Conservation (phyloP, 2,888 invertebrate genomes). For the Andrena bicolor region DNA sequence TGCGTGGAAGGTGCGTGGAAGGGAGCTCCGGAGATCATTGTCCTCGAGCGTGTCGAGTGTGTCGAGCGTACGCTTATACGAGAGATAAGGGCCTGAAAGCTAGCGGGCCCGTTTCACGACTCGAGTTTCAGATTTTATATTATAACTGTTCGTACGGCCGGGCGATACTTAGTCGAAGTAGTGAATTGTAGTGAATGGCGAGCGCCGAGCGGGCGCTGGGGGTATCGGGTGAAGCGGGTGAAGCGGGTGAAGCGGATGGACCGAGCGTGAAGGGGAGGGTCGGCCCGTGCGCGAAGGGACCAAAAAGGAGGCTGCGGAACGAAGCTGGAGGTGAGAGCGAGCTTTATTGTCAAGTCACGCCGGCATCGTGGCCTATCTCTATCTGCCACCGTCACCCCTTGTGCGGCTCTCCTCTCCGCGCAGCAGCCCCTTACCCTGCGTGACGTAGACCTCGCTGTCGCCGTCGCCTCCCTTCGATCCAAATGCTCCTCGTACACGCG, state of each 20-base stretch:
- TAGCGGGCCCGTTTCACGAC: slow-evolving; percentile 50
- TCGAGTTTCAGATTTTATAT: slow-evolving; percentile 65
- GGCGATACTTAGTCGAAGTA: too few species aligned
- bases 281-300: slow-evolving; percentile 42
- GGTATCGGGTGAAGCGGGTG: slow-evolving; percentile 59
- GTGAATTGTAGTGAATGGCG: slow-evolving; percentile 66
- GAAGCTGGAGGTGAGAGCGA: slow-evolving; percentile 77
- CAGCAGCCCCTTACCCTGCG: slow-evolving; percentile 59
- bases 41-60: slow-evolving; percentile 46
- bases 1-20: not conserved
- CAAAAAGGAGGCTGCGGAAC: slow-evolving; percentile 57
- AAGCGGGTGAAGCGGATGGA: slow-evolving; percentile 59
- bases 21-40: not conserved
- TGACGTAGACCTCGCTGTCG: slow-evolving; percentile 61
- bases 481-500: slow-evolving; percentile 10
- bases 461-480: slow-evolving; percentile 40
- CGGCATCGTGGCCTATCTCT: slow-evolving; percentile 84
- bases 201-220: slow-evolving; percentile 45
- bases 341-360: slow-evolving; percentile 84
- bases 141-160: slow-evolving; percentile 47
- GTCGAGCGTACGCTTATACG: slow-evolving; percentile 27
- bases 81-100: slow-evolving; percentile 43
- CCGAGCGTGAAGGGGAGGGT: slow-evolving; percentile 23
- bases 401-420: slow-evolving; percentile 65
- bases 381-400: slow-evolving; percentile 79